These are phyloP conservation scores for Etia nguti DNA, from an alignment of 2,113 vertebrate species.

Conservation along the genomic window DNA sequence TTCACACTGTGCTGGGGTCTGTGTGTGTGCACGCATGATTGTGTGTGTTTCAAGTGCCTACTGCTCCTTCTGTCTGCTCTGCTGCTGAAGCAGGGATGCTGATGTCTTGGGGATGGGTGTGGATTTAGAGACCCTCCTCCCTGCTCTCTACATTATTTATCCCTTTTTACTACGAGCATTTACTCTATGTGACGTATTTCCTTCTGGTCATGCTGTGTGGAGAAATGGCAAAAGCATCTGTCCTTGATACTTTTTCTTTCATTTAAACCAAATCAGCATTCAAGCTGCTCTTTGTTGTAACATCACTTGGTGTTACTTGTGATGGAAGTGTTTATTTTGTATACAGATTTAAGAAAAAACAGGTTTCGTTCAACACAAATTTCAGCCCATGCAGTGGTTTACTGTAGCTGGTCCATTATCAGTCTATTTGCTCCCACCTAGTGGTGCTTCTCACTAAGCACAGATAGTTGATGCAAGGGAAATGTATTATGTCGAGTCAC, in stretches of 20 bases:
- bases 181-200: background rate
- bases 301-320: background rate
- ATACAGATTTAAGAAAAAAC: background rate
- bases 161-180: slow-evolving; percentile 29
- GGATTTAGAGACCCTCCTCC: slow-evolving; percentile 29
- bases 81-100: background rate
- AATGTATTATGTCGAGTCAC: background rate
- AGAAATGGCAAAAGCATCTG: background rate
- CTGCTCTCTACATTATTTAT: slow-evolving; percentile 58
- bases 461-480: background rate
- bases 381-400: background rate
- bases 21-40: background rate
- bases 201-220: background rate
- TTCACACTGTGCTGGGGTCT: background rate
- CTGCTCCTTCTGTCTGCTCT: slow-evolving; percentile 14
- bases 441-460: slow-evolving; percentile 18
- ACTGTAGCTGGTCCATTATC: background rate
- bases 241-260: background rate
- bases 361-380: background rate
- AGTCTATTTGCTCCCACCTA: slow-evolving; percentile 55
- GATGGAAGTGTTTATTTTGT: background rate
- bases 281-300: background rate
- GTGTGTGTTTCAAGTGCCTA: background rate
- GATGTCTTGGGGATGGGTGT: slow-evolving; percentile 47
- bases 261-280: background rate